Evolutionary conservation across 2,113 vertebrate genomes (phyloP).

Genomic region (Podarcis muralis): DNA sequence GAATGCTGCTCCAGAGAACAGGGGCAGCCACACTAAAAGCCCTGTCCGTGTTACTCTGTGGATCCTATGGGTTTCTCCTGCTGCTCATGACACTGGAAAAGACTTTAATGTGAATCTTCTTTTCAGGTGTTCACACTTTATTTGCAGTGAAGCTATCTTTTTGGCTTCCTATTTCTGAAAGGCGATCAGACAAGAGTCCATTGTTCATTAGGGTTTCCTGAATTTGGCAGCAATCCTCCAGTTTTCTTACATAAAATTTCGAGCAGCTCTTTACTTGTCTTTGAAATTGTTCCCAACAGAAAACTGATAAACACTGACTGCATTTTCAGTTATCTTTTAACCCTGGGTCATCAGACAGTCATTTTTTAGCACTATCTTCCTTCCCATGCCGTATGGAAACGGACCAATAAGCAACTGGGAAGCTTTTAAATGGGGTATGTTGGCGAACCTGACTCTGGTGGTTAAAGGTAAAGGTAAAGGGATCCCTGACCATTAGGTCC

Average conservation of each 20-base stretch:
- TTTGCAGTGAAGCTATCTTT: too few relatives aligned
- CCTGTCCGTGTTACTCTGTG: too few relatives aligned
- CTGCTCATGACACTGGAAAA: neutral
- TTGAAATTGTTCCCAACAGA: neutral
- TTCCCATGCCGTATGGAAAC: neutral
- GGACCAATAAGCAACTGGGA: neutral
- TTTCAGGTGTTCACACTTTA: neutral
- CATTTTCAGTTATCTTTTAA: neutral
- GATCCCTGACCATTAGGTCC: too few relatives aligned
- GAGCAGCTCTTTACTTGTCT: neutral
- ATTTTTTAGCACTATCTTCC: neutral
- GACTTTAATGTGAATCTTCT: neutral
- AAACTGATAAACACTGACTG: neutral
- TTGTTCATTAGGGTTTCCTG: neutral
- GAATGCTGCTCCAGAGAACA: too few relatives aligned
- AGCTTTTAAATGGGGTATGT: neutral
- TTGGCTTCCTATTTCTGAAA: neutral
- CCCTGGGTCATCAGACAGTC: neutral
- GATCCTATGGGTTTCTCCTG: neutral
- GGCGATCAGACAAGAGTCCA: too few relatives aligned
- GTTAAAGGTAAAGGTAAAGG: neutral
- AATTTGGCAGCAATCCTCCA: neutral
- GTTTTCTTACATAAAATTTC: neutral
- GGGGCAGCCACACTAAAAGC: too few relatives aligned
- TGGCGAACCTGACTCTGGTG: neutral